Conservation (phyloP, 2,113 vertebrate genomes). For the Ameiurus melas region DNA sequence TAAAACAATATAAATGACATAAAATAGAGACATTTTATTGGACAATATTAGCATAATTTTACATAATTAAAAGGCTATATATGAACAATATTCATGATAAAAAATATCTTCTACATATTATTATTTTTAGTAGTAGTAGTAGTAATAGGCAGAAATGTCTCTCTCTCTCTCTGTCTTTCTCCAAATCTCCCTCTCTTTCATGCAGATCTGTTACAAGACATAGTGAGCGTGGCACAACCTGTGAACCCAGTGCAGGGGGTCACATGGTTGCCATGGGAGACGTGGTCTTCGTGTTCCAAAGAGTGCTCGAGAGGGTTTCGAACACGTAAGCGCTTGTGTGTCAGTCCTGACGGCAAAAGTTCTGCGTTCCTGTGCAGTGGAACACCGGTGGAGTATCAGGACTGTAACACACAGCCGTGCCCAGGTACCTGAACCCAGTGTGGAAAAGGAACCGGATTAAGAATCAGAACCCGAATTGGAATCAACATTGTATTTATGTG, state of each 20-base stretch:
- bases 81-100: not conserved
- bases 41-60: not conserved
- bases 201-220: constrained; percentile 87
- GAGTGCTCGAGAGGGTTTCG: constrained; percentile 86
- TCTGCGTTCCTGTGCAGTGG: constrained; percentile 57
- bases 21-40: not conserved
- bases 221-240: constrained; percentile 71
- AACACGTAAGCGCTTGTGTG: constrained; percentile 69
- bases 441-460: not conserved
- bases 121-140: not conserved
- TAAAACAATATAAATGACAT: not conserved
- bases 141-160: not conserved
- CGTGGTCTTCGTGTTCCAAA: constrained; percentile 90
- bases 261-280: constrained; percentile 87
- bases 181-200: not conserved
- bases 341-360: constrained; percentile 57
- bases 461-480: not conserved
- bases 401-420: constrained; percentile 84
- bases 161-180: not conserved
- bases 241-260: constrained; percentile 76
- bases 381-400: constrained; percentile 84
- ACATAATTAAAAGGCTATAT: not conserved
- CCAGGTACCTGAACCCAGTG: constrained; percentile 66
- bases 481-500: not conserved
- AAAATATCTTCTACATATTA: not conserved